Conservation (phyloP, 2,113 vertebrate genomes). For the Puma concolor region DNA sequence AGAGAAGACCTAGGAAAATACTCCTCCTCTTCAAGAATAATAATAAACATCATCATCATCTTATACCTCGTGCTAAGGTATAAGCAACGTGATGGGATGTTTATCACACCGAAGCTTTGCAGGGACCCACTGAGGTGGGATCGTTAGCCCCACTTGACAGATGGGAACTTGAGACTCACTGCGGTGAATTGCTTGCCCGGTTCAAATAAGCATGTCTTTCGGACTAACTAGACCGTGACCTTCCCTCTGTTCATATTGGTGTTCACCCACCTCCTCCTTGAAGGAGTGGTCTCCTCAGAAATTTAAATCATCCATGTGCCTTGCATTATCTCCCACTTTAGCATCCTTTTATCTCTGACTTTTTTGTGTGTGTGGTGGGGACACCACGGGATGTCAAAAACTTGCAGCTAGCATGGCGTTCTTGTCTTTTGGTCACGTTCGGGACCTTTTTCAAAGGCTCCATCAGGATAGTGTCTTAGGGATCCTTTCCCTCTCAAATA, state of each 20-base stretch:
- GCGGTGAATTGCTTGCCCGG: background rate
- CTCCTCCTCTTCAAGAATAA: background rate
- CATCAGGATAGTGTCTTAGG: background rate
- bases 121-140: background rate
- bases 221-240: background rate
- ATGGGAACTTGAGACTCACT: background rate
- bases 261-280: background rate
- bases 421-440: background rate
- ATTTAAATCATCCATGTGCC: background rate
- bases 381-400: background rate
- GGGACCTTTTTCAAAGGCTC: background rate
- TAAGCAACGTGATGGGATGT: too few species aligned
- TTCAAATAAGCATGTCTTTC: background rate
- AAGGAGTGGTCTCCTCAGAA: background rate
- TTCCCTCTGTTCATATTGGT: background rate
- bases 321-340: background rate
- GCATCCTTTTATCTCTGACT: background rate
- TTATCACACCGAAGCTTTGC: background rate
- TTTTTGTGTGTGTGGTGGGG: background rate
- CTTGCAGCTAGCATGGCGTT: background rate
- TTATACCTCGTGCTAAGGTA: background rate
- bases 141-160: background rate
- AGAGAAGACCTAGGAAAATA: background rate
- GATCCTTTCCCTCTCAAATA: constrained; percentile 34
- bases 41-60: background rate